These are phyloP conservation scores for Myocastor coypus DNA, from an alignment of 2,113 vertebrate species.

Conservation along the genomic window DNA sequence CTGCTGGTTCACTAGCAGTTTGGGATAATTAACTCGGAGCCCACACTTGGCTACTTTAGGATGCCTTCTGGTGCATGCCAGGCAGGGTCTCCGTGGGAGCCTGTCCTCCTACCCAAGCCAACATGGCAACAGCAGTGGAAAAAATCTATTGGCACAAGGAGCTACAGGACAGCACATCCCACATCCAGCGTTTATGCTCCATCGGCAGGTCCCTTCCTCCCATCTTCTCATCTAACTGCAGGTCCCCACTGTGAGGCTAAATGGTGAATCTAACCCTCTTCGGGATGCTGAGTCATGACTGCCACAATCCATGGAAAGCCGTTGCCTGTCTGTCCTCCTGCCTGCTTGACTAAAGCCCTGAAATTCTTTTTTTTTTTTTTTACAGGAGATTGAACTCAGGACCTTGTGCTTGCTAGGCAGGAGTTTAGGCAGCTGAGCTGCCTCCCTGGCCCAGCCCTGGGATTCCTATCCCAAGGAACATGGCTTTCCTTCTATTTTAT, in stretches of 20 bases:
- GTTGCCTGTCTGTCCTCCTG: conserved; percentile 95
- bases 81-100: conserved; percentile 96
- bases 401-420: too few species aligned
- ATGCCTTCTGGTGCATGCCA: conserved; percentile 96
- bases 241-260: conserved; percentile 95
- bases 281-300: conserved; percentile 98
- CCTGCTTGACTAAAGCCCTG: conserved; percentile 95
- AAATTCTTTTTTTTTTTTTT: too few species aligned
- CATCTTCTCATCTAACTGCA: conserved; percentile 99
- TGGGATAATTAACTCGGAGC: conserved; percentile 96
- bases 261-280: conserved; percentile 99
- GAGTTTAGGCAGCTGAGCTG: too few species aligned
- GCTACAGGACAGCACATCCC: conserved; percentile 99
- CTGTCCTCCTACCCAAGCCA: conserved; percentile 95
- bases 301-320: conserved; percentile 99
- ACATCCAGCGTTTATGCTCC: conserved; percentile 97
- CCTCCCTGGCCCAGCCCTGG: conserved; percentile 71
- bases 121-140: conserved; percentile 98
- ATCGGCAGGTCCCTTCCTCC: conserved; percentile 98
- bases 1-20: conserved; percentile 97
- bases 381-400: too few species aligned
- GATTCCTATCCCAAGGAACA: conserved; percentile 97
- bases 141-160: conserved; percentile 97
- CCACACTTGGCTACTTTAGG: conserved; percentile 95
- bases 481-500: conserved; percentile 97